Evolutionary conservation across 2,113 vertebrate genomes (phyloP), one percentile per base, ranked within the genome.

Genomic region (Zeus faber): DNA sequence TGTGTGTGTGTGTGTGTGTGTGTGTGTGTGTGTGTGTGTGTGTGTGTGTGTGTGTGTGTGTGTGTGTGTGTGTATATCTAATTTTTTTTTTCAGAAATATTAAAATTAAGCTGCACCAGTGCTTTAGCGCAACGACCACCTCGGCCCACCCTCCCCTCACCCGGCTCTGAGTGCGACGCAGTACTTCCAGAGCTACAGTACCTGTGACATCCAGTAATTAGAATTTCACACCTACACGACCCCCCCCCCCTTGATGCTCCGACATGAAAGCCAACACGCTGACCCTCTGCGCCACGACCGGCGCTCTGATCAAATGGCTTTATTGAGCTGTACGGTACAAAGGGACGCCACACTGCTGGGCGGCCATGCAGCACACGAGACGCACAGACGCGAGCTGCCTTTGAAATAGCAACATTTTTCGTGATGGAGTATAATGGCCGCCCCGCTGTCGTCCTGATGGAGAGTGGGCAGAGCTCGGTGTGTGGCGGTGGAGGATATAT

Each of bases 241-340:
- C 73, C 52, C 62, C 47, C 73, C 52, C 62, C 3, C 76, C 70
- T 77, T 87, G 81, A 82, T 74, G 70, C 81, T 39, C 72, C 70
- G 17, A 85, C 83, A 85, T 83, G 79, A 86, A 86, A 85, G 84
- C 71, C 48, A 56, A 54, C 43, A 50, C 39, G 43, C 41, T 40
- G n/a, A 9, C 62, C 45, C 41, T 65, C 76, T 62, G 33, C 51
- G 74, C 65, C 49, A n/a, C 62, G 49, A 59, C 56, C 49, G 27
- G 46, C 54, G 67, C 46, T 62, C 49, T 70, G 5, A 1, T 60
- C 54, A 84, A 78, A 80, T 48, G 31, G 58, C 59, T 67, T 65
- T 71, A 79, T 70, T 74, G 74, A 75, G 74, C 63, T 71, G 58
- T 11, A 24, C 63, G 57, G 43, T 74, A 85, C 76, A 83, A 81